Percentiles rank a stretch among this genome's conserved stretches.
Conservation (phyloP, 2,797 vertebrate genomes). For the Odontamblyopus lacepedii region DNA sequence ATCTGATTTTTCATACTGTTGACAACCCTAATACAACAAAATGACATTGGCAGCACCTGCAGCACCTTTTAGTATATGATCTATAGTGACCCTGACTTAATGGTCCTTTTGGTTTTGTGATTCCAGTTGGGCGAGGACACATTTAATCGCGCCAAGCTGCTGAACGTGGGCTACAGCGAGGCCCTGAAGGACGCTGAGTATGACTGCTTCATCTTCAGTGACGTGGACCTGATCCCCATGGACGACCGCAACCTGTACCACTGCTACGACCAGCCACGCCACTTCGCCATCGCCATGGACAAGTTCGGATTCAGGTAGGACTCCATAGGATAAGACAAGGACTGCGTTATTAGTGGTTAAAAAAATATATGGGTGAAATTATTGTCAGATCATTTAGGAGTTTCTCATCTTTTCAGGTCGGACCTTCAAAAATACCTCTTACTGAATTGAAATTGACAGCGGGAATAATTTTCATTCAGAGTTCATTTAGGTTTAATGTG, state of each 20-base stretch:
- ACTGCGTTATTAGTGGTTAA: background rate
- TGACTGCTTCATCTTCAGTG: conserved; percentile 98
- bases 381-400: no score
- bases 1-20: no score
- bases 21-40: no score
- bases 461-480: no score
- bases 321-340: background rate
- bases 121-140: conserved; percentile 92
- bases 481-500: no score
- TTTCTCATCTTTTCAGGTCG: no score
- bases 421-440: no score
- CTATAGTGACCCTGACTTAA: background rate
- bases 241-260: conserved; percentile 98
- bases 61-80: no score
- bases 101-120: background rate
- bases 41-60: no score
- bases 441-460: no score
- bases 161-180: conserved; percentile 95
- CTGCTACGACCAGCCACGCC: conserved; percentile 95
- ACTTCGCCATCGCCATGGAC: conserved; percentile 99
- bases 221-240: conserved; percentile 98
- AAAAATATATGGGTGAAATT: background rate
- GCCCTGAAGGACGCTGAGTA: conserved; percentile 90
- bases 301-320: conserved; percentile 96
- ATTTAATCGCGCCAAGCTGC: conserved; percentile 94